phyloP scores from a whole-genome alignment of 2,113 vertebrate species.

The Hippocampus abdominalis region DNA sequence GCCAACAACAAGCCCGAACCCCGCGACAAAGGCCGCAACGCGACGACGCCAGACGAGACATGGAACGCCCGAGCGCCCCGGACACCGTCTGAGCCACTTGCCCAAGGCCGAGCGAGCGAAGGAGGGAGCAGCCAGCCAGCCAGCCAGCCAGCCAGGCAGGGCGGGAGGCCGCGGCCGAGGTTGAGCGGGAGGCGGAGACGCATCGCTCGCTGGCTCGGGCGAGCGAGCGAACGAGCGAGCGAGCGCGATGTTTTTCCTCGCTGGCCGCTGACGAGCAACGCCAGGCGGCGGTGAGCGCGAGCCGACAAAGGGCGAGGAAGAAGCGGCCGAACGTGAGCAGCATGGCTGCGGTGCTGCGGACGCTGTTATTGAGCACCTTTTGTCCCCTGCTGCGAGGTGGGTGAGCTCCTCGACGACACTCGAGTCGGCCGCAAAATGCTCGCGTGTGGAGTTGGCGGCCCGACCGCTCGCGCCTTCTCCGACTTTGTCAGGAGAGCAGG shows the following conservation, averaged over 20 bases:
- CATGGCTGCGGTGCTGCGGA: conserved; percentile 87
- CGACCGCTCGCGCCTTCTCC: conserved; percentile 3
- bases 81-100: neutral
- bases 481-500: conserved; percentile 28
- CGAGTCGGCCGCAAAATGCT: neutral
- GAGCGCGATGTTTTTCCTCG: neutral
- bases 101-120: neutral
- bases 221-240: too few relatives aligned
- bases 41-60: neutral
- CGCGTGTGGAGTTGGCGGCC: conserved; percentile 25
- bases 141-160: too few relatives aligned
- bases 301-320: conserved; percentile 57
- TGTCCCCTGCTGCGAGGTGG: conserved; percentile 84
- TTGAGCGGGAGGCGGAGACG: too few relatives aligned
- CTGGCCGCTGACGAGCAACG: conserved; percentile 1
- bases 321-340: conserved; percentile 61
- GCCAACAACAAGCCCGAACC: neutral
- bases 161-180: neutral
- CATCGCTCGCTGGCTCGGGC: too few relatives aligned
- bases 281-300: conserved; percentile 31
- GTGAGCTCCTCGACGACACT: conserved; percentile 27
- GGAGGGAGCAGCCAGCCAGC: too few relatives aligned
- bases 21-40: neutral
- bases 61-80: neutral
- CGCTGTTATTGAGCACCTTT: conserved; percentile 82